Evolutionary conservation across 2,888 invertebrate genomes (phyloP), one percentile per base, ranked within the genome.

Genomic region (Calliphora vomitoria): DNA sequence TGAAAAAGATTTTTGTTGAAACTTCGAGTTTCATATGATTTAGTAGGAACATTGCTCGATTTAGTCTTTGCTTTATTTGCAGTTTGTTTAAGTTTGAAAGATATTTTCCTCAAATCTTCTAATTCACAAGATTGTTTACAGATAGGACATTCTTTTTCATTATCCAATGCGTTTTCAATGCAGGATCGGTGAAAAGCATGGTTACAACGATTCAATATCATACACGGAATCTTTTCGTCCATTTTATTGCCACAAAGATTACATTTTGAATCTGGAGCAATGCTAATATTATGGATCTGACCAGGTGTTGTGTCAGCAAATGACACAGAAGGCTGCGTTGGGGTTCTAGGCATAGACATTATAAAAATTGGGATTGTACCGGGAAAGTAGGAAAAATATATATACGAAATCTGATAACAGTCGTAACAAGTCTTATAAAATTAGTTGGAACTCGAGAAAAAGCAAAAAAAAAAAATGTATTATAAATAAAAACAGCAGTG

Each of bases 121-220:
- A 74, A 47, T 10, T 74, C 74, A 47, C 74, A 74, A 13, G 44
- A n/a, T 47, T 44, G 44, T 35, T 31, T 58, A 47, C 74, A 74
- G 35, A 60, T 31, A 18, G 74, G 74, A n/a, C 74, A 74, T 6
- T 41, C 47, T 4, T 15, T 60, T 58, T 18, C 60, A 20, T 31
- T 31, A 15, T 11, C 8, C 13, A 74, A 25, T 20, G 15, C 11
- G 35, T 60, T 74, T 18, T 74, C 74, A 8, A 74, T 74, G 18
- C 74, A 74, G n/a, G 74, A 8, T 31, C 74, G 55, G 20, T 74
- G 60, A 47, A 74, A 74, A 25, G n/a, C 20, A 20, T 74, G 74
- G 18, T 15, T 20, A 44, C 74, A 74, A 25, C 47, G 18, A 44
- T 25, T 74, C 8, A 74, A 8, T 8, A 58, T 62, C 41, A 74